These are phyloP conservation scores for Gymnothorax javanicus DNA, from an alignment of 2,797 vertebrate genomes.

Conservation along the genomic window DNA sequence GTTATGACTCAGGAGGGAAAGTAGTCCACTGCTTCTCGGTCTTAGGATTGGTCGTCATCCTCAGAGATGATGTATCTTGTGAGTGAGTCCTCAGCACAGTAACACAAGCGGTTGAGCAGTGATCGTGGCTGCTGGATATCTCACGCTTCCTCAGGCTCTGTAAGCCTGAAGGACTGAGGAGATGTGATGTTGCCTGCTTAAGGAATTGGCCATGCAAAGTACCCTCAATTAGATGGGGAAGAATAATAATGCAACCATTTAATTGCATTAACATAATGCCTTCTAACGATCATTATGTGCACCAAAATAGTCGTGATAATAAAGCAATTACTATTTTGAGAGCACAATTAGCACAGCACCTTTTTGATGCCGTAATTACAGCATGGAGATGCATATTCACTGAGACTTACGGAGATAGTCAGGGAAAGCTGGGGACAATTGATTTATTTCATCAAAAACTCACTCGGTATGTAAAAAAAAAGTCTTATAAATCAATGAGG, in stretches of 20 bases:
- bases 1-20: not conserved
- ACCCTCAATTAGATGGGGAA: conserved; percentile 62
- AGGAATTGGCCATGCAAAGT: conserved; percentile 51
- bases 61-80: not conserved
- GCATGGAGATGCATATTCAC: conserved; percentile 55
- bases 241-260: conserved; percentile 68
- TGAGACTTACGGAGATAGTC: conserved; percentile 45
- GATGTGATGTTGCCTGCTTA: conserved; percentile 56
- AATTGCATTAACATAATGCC: conserved; percentile 77
- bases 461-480: conserved; percentile 14
- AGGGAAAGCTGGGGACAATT: not conserved
- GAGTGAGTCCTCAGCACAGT: not conserved
- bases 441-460: not conserved
- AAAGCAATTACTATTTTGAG: conserved; percentile 77
- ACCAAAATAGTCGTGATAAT: conserved; percentile 70
- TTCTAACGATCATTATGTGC: conserved; percentile 73
- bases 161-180: conserved; percentile 37
- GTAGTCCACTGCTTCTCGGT: not conserved
- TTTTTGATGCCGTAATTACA: conserved; percentile 68
- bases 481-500: conserved; percentile 20
- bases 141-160: conserved; percentile 2
- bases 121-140: not conserved
- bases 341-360: conserved; percentile 70
- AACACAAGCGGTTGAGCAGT: not conserved
- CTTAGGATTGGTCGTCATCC: not conserved